phyloP scores from a whole-genome alignment of 2,113 vertebrate species.

The Helogale parvula region DNA sequence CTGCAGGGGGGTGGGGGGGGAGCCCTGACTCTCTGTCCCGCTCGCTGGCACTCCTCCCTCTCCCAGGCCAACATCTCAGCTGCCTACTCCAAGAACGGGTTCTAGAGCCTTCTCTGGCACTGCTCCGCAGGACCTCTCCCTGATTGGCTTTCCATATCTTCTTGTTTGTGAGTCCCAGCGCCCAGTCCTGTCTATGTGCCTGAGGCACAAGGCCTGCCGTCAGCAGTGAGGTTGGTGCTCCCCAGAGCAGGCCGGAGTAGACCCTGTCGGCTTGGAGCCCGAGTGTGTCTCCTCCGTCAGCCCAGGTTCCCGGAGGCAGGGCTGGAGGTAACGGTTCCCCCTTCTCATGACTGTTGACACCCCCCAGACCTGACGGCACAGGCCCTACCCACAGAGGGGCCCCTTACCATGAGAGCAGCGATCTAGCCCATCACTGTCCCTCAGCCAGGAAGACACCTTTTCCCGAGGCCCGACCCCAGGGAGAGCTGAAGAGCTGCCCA shows the following conservation, averaged over 20 bases:
- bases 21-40: not conserved
- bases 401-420: slow-evolving; percentile 90
- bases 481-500: slow-evolving; percentile 76
- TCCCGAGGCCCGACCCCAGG: slow-evolving; percentile 80
- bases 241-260: not conserved
- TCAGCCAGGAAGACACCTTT: slow-evolving; percentile 92
- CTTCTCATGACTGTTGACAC: not conserved
- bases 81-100: not conserved
- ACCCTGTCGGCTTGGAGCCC: not conserved
- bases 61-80: not conserved
- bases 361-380: not conserved
- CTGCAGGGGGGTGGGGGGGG: fast-evolving
- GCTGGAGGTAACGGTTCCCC: not conserved
- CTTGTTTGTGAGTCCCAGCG: not conserved
- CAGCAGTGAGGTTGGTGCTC: not conserved
- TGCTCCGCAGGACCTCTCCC: not conserved
- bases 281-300: not conserved
- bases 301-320: not conserved
- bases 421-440: slow-evolving; percentile 91
- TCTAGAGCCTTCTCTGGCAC: not conserved
- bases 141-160: fast-evolving
- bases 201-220: not conserved
- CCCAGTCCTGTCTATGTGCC: not conserved
- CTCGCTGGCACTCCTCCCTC: not conserved
- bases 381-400: not conserved